Base-by-base conservation (phyloP, 2,797 vertebrate species). In the Denticeps clupeoides region DNA sequence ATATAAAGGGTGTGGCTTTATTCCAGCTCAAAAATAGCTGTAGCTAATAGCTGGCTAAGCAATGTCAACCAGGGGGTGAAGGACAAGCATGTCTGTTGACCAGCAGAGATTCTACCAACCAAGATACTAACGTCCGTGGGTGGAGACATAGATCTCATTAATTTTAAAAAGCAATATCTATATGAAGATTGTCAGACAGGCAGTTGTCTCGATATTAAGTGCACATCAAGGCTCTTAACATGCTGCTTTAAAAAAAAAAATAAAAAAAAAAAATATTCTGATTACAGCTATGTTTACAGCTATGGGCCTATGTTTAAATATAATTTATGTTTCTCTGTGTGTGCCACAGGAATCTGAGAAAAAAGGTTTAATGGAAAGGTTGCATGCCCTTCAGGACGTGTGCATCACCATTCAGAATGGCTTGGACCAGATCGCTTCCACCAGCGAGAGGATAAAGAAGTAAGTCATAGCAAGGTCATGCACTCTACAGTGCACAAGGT, bases 371-470 rank as follows among this genome's bases (percentile, higher is more conserved):
- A 87, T 97, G 69, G 83, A 91, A 48, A 95, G 87, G 73, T 85
- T 97, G 8, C 89, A 91, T 63, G 91, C 90, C 68, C 87, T 97
- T 72, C 93, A 97, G 72, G 93, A 97, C 31, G 89, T 97, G 42
- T 90, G 89, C 64, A 62, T 97, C 71, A 91, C 81, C 41, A 87
- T 95, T 23, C 93, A 97, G 83, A 88, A 60, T 41, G 73, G 85
- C 13, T 82, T 97, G 68, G 90, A 91, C 54, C 85, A 91, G 55
- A 89, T 84, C 28, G 91, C 91, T 23, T 93, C 87, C 9, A 74
- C 88, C 2, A 90, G 84, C 50, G 93, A 97, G 72, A 78, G 91
- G 61, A 80, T 96, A 55, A 97, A 95, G 67, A 97, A 97, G 91
- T 97, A 68, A 77, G 90, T 86, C 28, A 12, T 16, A 47, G 12